Evolutionary conservation across 2,888 invertebrate genomes (phyloP).

Genomic region (Podotricha telesiphe): DNA sequence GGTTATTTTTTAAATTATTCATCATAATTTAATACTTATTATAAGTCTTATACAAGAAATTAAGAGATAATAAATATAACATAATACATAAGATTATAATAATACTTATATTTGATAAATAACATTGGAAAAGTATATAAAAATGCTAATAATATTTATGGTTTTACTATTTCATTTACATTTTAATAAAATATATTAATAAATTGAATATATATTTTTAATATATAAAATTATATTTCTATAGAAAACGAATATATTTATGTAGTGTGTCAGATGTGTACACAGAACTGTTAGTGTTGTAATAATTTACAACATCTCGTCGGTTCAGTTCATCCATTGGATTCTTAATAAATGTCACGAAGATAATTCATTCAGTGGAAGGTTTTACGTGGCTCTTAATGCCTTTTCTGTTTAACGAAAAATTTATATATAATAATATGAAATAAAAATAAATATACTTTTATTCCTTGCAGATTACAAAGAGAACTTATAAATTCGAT

Average conservation of each 20-base stretch:
- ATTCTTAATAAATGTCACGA: constrained; percentile 29
- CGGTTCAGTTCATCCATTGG: constrained; percentile 25
- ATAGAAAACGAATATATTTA: constrained; percentile 10
- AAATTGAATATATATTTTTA: neutral
- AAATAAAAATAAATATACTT: too few relatives aligned
- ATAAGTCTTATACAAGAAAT: too few relatives aligned
- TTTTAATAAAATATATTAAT: neutral
- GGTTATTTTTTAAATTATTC: neutral
- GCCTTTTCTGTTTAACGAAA: neutral
- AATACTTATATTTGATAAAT: too few relatives aligned
- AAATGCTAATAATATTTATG: too few relatives aligned
- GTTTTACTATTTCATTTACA: too few relatives aligned
- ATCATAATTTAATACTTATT: too few relatives aligned
- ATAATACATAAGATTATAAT: too few relatives aligned
- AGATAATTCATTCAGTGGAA: constrained; percentile 10
- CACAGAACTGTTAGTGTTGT: constrained; percentile 9
- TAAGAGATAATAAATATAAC: too few relatives aligned
- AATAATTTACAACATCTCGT: constrained; percentile 22
- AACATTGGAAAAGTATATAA: too few relatives aligned
- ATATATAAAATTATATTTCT: neutral
- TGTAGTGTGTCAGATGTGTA: neutral
- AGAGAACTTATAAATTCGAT: too few relatives aligned
- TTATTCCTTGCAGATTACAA: too few relatives aligned
- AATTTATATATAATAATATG: constrained; percentile 4
- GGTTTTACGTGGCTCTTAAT: constrained; percentile 17